Evolutionary conservation across 2,113 vertebrate genomes (phyloP).

Genomic region (Tyto alba): DNA sequence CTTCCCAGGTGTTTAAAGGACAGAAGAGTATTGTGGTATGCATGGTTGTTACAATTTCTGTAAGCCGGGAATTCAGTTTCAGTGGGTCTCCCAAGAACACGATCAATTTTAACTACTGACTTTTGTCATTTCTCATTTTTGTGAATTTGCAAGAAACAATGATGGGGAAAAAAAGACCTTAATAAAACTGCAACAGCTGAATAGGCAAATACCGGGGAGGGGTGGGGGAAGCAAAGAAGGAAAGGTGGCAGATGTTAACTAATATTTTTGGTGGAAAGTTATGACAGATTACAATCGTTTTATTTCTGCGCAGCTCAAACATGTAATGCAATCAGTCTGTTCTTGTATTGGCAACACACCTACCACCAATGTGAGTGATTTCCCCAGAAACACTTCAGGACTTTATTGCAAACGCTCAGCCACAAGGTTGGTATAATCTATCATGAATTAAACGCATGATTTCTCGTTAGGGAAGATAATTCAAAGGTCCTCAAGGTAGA

Average conservation of each 20-base stretch:
- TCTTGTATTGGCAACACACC: not conserved
- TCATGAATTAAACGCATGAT: not conserved
- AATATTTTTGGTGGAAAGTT: not conserved
- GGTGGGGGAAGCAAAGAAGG: not conserved
- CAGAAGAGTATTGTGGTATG: not conserved
- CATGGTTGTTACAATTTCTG: not conserved
- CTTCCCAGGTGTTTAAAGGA: not conserved
- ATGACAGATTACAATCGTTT: not conserved
- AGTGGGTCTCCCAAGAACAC: not conserved
- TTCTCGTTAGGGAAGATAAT: constrained; percentile 2
- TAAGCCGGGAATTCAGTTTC: not conserved
- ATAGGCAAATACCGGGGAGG: not conserved
- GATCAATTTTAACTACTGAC: not conserved
- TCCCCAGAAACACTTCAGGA: not conserved
- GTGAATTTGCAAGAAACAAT: not conserved
- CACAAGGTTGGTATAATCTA: not conserved
- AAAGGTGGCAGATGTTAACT: not conserved
- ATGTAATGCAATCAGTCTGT: not conserved
- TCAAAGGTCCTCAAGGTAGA: not conserved
- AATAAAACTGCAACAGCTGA: not conserved
- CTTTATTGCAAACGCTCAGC: not conserved
- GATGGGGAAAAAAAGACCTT: not conserved
- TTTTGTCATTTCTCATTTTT: not conserved
- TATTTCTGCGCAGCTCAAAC: not conserved
- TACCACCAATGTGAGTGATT: not conserved